phyloP scores from a whole-genome alignment of 2,888 invertebrate species.

The Boloria selene region DNA sequence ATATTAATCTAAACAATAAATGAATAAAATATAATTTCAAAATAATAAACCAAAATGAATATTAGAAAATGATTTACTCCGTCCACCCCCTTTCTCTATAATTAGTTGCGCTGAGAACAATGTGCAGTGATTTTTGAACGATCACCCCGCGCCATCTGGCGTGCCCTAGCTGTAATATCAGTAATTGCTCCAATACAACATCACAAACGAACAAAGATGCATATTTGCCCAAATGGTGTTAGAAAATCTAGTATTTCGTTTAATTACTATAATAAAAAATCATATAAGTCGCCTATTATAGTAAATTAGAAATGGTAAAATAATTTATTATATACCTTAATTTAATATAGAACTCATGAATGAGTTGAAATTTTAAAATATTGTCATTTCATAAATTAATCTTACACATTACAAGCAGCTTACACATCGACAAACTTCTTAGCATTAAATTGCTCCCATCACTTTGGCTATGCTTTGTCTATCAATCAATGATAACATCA shows the following conservation, averaged over 20 bases:
- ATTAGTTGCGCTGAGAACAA: constrained; percentile 81
- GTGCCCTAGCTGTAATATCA: constrained; percentile 68
- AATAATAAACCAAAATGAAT: constrained; percentile 38
- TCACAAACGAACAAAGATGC: constrained; percentile 38
- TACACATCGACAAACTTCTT: too few relatives aligned
- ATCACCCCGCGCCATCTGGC: constrained; percentile 76
- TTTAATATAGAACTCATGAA: too few relatives aligned
- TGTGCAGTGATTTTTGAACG: constrained; percentile 82
- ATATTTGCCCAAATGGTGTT: constrained; percentile 13
- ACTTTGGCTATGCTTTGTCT: too few relatives aligned
- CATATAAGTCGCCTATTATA: too few relatives aligned
- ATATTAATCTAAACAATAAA: constrained; percentile 4
- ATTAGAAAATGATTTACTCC: constrained; percentile 78
- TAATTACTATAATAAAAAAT: too few relatives aligned
- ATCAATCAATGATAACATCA: too few relatives aligned
- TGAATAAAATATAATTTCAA: constrained; percentile 14
- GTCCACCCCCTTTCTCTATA: constrained; percentile 79
- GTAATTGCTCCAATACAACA: constrained; percentile 66
- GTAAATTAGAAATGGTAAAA: background rate
- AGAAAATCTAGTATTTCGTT: background rate
- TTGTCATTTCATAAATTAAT: too few relatives aligned
- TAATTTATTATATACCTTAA: too few relatives aligned
- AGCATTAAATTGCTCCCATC: too few relatives aligned
- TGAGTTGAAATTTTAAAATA: too few relatives aligned
- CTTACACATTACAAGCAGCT: too few relatives aligned